Evolutionary conservation across 2,888 invertebrate species (phyloP).

Genomic region (Eupelmus urozonus): DNA sequence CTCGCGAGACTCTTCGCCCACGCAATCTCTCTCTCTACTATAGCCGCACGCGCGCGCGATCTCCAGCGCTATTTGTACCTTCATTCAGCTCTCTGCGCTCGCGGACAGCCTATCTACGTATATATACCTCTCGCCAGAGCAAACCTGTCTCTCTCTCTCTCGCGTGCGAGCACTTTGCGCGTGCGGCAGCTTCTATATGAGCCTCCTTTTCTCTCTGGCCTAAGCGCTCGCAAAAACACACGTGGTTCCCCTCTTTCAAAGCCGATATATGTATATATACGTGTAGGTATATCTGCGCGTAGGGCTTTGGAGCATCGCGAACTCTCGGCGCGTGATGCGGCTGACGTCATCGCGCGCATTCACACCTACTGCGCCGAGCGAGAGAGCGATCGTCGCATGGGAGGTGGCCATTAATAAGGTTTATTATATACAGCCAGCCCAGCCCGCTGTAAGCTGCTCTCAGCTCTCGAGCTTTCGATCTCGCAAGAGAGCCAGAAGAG

Average conservation of each 20-base stretch:
- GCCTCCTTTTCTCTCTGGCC: too few species aligned
- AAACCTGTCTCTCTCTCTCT: constrained; percentile 49
- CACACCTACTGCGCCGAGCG: constrained; percentile 42
- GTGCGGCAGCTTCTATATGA: too few species aligned
- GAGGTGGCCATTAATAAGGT: constrained; percentile 66
- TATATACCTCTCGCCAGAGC: constrained; percentile 29
- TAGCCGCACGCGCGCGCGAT: constrained; percentile 36
- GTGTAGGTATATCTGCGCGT: too few species aligned
- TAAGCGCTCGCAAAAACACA: background rate
- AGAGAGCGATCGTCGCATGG: constrained; percentile 52
- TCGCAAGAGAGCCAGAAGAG: too few species aligned
- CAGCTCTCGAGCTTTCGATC: background rate
- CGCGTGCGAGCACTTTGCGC: too few species aligned
- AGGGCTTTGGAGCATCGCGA: too few species aligned
- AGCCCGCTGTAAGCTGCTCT: background rate
- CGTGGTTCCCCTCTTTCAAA: too few species aligned
- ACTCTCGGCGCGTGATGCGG: constrained; percentile 25
- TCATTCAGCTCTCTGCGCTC: constrained; percentile 27
- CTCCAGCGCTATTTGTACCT: constrained; percentile 13
- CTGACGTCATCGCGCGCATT: constrained; percentile 66
- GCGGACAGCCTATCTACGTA: background rate
- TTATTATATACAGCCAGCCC: constrained; percentile 60
- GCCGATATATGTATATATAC: too few species aligned
- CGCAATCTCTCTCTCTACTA: constrained; percentile 37
- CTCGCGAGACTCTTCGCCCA: constrained; percentile 24